Percentiles rank a stretch among this genome's conserved stretches.
Evolutionary conservation across 2,113 vertebrate genomes (phyloP).

Genomic region (Aix galericulata): DNA sequence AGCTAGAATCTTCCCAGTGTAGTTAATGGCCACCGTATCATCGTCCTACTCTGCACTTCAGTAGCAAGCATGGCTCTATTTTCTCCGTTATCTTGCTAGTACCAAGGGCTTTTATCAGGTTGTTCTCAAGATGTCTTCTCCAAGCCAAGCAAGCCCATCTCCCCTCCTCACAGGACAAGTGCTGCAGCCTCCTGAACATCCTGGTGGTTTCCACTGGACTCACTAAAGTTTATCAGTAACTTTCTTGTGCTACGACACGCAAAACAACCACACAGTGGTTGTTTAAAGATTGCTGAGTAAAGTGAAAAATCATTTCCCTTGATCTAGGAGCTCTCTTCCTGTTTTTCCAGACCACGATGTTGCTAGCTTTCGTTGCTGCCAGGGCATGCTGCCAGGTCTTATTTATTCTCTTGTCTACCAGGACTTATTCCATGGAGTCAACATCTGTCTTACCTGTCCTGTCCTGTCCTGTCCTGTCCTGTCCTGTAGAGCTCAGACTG

Average conservation of each 20-base stretch:
- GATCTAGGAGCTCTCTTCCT: background rate
- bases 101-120: background rate
- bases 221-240: background rate
- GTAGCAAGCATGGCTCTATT: background rate
- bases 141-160: background rate
- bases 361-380: background rate
- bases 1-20: background rate
- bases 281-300: background rate
- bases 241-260: background rate
- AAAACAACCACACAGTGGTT: background rate
- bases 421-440: background rate
- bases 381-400: background rate
- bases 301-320: background rate
- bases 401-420: background rate
- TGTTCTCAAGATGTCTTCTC: background rate
- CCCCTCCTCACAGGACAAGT: background rate
- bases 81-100: background rate
- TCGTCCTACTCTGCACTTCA: background rate
- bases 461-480: no score
- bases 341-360: background rate
- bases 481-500: background rate
- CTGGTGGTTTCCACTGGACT: background rate
- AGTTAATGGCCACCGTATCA: background rate
- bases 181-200: background rate
- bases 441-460: background rate